These are phyloP conservation scores for Leuciscus idus DNA, from an alignment of 2,113 vertebrate species.

Conservation along the genomic window DNA sequence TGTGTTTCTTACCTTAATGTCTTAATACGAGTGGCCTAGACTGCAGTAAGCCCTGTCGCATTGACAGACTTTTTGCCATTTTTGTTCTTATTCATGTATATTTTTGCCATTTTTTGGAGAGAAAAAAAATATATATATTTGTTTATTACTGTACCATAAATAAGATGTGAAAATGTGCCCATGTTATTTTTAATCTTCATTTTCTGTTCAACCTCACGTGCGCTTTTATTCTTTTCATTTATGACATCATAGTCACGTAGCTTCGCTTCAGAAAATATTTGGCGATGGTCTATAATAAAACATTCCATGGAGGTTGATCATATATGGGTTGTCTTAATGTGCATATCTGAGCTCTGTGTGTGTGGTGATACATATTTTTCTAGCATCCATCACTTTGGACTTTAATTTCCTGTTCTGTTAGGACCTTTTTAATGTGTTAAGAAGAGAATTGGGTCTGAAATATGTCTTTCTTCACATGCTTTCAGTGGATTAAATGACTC, in stretches of 20 bases:
- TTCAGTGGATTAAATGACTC: not conserved
- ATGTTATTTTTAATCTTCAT: conserved; percentile 15
- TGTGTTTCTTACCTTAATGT: conserved; percentile 82
- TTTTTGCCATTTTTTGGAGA: conserved; percentile 10
- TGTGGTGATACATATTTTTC: not conserved
- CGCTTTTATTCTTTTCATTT: conserved; percentile 12
- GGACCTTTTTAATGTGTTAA: not conserved
- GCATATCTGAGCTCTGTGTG: not conserved
- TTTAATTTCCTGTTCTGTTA: conserved; percentile 16
- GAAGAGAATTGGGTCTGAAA: not conserved
- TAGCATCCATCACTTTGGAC: not conserved
- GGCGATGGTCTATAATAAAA: conserved; percentile 39
- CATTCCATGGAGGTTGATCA: conserved; percentile 30
- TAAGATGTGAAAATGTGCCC: conserved; percentile 15
- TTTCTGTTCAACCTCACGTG: conserved; percentile 19
- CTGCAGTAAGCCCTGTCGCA: conserved; percentile 75
- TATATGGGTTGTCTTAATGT: conserved; percentile 18
- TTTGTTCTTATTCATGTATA: not conserved
- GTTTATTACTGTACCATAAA: conserved; percentile 11
- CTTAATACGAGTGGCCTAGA: conserved; percentile 53
- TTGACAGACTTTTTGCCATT: not conserved
- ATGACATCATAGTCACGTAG: conserved; percentile 9
- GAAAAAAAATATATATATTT: not conserved
- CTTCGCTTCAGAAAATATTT: conserved; percentile 21
- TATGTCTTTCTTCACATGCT: not conserved